phyloP scores from a whole-genome alignment of 2,888 invertebrate species.

The Lithophane semibrunnea region DNA sequence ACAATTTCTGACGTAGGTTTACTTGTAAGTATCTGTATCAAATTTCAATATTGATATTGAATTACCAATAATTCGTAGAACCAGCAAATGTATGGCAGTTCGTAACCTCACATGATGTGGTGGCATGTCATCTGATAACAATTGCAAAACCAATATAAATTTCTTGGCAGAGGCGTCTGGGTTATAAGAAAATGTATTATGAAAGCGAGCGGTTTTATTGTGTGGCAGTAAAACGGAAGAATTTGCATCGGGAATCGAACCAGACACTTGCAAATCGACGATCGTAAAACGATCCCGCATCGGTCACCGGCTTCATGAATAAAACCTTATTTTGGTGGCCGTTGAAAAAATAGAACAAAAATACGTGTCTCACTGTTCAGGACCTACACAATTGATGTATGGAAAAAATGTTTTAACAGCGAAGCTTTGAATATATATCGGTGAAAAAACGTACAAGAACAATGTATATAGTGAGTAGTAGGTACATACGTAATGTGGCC shows the following conservation, averaged over 20 bases:
- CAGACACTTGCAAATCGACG: constrained; percentile 84
- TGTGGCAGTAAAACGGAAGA: constrained; percentile 81
- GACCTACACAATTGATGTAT: constrained; percentile 37
- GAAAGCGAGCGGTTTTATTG: constrained; percentile 82
- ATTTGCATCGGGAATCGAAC: constrained; percentile 86
- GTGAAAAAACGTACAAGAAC: constrained; percentile 47
- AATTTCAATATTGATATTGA: constrained; percentile 6
- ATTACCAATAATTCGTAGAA: constrained; percentile 19
- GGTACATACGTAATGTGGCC: constrained; percentile 45
- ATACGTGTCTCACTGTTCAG: constrained; percentile 37
- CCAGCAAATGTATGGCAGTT: constrained; percentile 35
- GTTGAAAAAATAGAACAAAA: constrained; percentile 49
- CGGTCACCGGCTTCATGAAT: constrained; percentile 84
- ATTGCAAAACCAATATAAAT: constrained; percentile 76
- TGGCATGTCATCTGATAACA: constrained; percentile 75
- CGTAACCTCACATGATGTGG: constrained; percentile 63
- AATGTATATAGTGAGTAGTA: constrained; percentile 33
- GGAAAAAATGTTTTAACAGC: constrained; percentile 40
- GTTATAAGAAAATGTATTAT: constrained; percentile 82
- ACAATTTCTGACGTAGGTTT: neutral
- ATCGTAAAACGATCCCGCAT: constrained; percentile 84
- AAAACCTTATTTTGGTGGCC: constrained; percentile 72
- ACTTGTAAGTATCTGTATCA: neutral
- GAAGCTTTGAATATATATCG: constrained; percentile 39
- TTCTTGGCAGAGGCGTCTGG: constrained; percentile 72